Evolutionary conservation across 2,113 vertebrate species (phyloP).

Genomic region (Aramus guarauna): DNA sequence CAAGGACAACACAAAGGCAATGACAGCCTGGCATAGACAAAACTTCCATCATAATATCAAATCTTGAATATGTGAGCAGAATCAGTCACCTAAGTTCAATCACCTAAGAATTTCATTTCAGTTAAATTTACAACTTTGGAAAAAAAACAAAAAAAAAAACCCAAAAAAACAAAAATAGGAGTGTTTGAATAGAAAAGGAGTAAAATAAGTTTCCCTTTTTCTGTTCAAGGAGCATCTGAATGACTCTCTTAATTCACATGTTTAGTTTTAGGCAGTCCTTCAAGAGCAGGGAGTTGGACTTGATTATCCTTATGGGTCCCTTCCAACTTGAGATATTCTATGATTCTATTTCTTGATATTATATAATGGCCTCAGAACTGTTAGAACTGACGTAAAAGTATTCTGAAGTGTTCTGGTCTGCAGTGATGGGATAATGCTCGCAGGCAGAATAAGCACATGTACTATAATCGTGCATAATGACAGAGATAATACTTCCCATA

Average conservation of each 20-base stretch:
- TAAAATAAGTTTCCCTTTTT: neutral
- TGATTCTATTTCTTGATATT: neutral
- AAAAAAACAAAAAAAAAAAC: no score
- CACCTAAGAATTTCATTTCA: neutral
- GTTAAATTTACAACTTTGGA: neutral
- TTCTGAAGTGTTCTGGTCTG: neutral
- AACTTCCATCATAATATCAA: neutral
- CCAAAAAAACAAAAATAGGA: neutral
- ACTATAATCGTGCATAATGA: accelerated
- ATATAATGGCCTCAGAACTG: accelerated
- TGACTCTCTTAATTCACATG: neutral
- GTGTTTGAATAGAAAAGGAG: neutral
- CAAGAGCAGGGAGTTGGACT: neutral
- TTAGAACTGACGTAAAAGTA: neutral
- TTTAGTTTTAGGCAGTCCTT: neutral
- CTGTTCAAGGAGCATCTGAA: accelerated
- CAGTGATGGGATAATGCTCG: neutral
- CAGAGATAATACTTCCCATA: neutral
- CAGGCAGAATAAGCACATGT: neutral
- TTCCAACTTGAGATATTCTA: neutral
- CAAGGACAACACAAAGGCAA: neutral
- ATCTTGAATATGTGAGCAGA: neutral
- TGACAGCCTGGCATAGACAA: neutral
- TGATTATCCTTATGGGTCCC: accelerated
- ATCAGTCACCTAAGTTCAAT: accelerated